These are phyloP conservation scores for Oreochromis niloticus DNA, from an alignment of 2,113 vertebrate genomes.

Conservation along the genomic window DNA sequence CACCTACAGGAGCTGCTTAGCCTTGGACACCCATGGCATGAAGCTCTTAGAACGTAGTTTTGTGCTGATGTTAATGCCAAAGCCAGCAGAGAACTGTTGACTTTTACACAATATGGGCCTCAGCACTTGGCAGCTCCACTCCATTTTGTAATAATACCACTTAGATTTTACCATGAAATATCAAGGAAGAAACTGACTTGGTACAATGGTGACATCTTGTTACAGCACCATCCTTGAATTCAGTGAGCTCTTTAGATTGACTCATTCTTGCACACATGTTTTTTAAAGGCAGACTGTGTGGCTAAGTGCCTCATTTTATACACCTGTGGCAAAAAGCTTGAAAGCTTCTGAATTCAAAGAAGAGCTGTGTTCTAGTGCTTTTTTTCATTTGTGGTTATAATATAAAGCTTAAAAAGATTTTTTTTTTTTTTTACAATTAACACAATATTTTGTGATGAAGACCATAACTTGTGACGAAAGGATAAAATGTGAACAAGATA, in stretches of 20 bases:
- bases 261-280: background rate
- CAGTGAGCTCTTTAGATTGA: background rate
- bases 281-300: background rate
- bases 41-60: background rate
- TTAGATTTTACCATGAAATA: background rate
- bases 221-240: background rate
- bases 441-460: background rate
- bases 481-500: background rate
- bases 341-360: background rate
- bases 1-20: background rate
- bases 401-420: background rate
- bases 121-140: background rate
- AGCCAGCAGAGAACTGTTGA: background rate
- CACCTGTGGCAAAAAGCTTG: background rate
- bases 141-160: background rate
- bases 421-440: background rate
- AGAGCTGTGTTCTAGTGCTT: background rate
- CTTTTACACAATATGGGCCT: background rate
- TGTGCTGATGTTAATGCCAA: background rate
- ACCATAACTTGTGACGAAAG: background rate
- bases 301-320: background rate
- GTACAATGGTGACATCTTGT: background rate
- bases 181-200: background rate
- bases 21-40: background rate
- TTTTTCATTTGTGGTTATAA: background rate